phyloP scores from a whole-genome alignment of 2,888 invertebrate genomes.

The Lepas anatifera region DNA sequence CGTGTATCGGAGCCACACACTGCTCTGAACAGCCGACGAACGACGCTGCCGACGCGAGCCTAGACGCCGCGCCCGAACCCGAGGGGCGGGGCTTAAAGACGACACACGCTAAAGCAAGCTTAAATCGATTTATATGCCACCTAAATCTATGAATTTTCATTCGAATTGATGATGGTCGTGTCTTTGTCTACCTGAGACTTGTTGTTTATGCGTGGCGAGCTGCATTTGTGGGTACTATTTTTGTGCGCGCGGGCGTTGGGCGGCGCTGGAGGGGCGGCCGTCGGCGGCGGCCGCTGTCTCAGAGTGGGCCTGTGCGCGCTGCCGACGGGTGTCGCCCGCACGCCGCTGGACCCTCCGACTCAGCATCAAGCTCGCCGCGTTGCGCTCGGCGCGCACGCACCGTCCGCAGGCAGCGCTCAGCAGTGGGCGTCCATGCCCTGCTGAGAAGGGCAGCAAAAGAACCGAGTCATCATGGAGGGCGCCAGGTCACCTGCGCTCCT shows the following conservation, averaged over 20 bases:
- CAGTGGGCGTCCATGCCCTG: background rate
- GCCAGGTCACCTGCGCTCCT: background rate
- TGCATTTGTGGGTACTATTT: background rate
- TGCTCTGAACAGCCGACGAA: background rate
- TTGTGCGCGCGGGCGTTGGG: background rate
- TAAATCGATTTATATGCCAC: too few relatives aligned
- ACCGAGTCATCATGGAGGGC: background rate
- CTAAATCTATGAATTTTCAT: too few relatives aligned
- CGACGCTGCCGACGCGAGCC: background rate
- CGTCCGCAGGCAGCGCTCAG: background rate
- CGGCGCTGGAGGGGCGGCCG: background rate
- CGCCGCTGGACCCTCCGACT: background rate
- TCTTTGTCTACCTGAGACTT: too few relatives aligned
- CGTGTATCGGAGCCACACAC: background rate
- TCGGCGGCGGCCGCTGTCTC: background rate
- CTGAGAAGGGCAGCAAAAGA: background rate
- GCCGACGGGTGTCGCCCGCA: background rate
- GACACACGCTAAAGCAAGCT: too few relatives aligned
- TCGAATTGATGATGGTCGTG: too few relatives aligned
- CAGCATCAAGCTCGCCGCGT: background rate
- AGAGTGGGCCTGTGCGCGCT: background rate
- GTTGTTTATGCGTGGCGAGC: too few relatives aligned
- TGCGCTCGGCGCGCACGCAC: background rate
- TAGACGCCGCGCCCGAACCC: background rate
- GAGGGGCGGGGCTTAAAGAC: background rate